Base-by-base conservation (phyloP, 1,140 invertebrate genomes). In the Paramacrobiotus metropolitanus region DNA sequence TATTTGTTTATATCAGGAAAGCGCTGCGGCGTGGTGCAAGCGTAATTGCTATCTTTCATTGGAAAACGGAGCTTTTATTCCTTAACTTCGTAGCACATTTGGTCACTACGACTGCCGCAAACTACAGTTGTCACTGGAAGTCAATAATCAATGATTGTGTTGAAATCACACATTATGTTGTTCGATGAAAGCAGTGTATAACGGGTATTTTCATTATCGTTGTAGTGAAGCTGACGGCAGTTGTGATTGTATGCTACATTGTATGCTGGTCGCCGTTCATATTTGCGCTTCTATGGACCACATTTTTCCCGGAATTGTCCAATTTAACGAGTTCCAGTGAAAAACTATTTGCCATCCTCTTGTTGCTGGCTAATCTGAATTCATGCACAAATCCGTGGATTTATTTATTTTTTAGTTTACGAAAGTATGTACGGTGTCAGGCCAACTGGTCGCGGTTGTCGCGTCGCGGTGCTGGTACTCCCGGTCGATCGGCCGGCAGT, bases 351-450 rank as follows among this genome's bases (percentile, higher is more conserved):
- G 81, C 81, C 2, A 82, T 84, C 60, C 71, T 84, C 34, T 74
- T 80, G 15, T 74, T 86, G 1, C 70, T 87, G 45, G 82, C 82
- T 31, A 83, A 81, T 66, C 73, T 86, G 2, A 86, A 86, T 67
- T 83, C 81, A 65, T 85, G 82, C 68, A 80, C 82, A 21, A 86
- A 87, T 70, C 84, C 84, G 0, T 86, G 82, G 82, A 84, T 86
- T 62, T 86, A 84, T 70, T 73, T 86, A 59, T 77, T 76, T 29
- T 85, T 85, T 68, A 85, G 82, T 68, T 28, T 55, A 24, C 4
- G 48, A 15, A 55, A 55, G 48, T 55, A 55, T 24, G 48, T 55
- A 24, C 48, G 24, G 15, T 55, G 48, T 24, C 4, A 55, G 48
- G 15, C 15, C 48, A 24, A 24, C 15, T 55, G 48, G 48, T 9